These are phyloP conservation scores for Drosophila obscura DNA, from an alignment of 1,140 invertebrate species.

Conservation along the genomic window DNA sequence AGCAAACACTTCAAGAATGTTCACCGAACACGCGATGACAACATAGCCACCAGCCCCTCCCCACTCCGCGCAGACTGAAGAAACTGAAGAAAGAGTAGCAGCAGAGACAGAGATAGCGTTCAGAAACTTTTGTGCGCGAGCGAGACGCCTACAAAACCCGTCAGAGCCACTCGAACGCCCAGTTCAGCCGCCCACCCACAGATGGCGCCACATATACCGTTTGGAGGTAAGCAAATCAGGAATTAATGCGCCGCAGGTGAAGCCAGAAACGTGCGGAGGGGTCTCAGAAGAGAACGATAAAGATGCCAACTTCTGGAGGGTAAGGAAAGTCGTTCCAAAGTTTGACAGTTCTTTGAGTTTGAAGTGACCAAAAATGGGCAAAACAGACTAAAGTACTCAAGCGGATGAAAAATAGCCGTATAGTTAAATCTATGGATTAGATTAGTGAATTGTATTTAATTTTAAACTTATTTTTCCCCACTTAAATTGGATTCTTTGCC, in stretches of 20 bases:
- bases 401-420: too few relatives aligned
- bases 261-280: slow-evolving; percentile 22
- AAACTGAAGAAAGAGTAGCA: neutral
- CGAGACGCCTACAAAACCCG: slow-evolving; percentile 7
- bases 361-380: neutral
- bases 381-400: slow-evolving; percentile 24
- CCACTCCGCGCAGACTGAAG: neutral
- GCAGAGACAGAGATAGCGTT: neutral
- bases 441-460: too few relatives aligned
- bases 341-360: slow-evolving; percentile 36
- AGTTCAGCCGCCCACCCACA: slow-evolving; percentile 36
- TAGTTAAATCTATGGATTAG: too few relatives aligned
- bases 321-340: slow-evolving; percentile 6
- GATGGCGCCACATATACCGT: slow-evolving; percentile 43
- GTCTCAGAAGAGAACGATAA: slow-evolving; percentile 16
- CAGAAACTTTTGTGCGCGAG: slow-evolving; percentile 10
- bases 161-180: neutral
- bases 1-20: slow-evolving; percentile 51
- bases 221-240: slow-evolving; percentile 8
- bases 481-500: too few relatives aligned
- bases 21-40: slow-evolving; percentile 55
- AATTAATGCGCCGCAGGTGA: slow-evolving; percentile 21
- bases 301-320: slow-evolving; percentile 9
- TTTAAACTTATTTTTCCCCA: too few relatives aligned
- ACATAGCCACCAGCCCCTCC: slow-evolving; percentile 5